Conservation (phyloP, 2,888 invertebrate species). For the Ametastegia equiseti region DNA sequence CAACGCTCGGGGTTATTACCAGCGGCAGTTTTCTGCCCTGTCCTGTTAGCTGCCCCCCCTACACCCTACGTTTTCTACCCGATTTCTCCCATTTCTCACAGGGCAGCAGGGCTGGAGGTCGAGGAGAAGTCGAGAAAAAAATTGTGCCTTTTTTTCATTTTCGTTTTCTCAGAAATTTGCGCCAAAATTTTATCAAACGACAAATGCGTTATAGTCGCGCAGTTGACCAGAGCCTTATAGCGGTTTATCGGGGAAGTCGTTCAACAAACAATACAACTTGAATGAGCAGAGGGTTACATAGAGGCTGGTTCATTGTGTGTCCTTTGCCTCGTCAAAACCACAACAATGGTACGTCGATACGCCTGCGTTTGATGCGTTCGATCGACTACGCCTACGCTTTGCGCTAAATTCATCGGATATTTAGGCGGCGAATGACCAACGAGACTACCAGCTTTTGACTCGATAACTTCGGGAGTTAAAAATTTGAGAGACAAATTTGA, state of each 20-base stretch:
- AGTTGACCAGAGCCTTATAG: background rate
- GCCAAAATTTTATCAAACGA: background rate
- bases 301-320: constrained; percentile 10
- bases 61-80: background rate
- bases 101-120: too few species aligned
- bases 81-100: background rate
- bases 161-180: background rate
- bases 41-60: background rate
- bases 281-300: constrained; percentile 25
- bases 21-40: background rate
- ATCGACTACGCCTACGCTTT: background rate
- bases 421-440: background rate
- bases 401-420: background rate
- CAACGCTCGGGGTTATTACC: constrained; percentile 42
- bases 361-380: constrained; percentile 6
- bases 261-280: constrained; percentile 5
- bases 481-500: too few species aligned
- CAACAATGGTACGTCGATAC: background rate
- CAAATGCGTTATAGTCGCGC: too few species aligned
- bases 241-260: background rate
- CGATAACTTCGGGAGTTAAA: too few species aligned
- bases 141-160: background rate
- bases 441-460: too few species aligned
- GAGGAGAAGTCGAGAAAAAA: background rate
- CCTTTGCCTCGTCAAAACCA: constrained; percentile 4